Evolutionary conservation across 2,113 vertebrate genomes (phyloP).

Genomic region (Deroptyus accipitrinus): DNA sequence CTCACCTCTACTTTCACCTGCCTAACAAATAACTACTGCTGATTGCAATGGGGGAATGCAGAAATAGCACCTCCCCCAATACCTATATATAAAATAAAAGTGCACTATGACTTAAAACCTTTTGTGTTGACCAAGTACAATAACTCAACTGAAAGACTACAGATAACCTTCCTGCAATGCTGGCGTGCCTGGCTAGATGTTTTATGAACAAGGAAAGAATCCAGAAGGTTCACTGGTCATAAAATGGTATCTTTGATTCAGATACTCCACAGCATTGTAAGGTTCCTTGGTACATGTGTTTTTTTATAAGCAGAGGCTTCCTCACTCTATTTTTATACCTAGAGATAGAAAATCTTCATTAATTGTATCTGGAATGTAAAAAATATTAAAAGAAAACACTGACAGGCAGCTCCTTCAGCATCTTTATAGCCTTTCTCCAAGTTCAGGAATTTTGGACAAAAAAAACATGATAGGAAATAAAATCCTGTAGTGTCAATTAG

Average conservation of each 20-base stretch:
- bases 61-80: background rate
- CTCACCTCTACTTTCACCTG: background rate
- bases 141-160: background rate
- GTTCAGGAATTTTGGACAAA: background rate
- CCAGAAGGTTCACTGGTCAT: background rate
- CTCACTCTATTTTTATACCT: background rate
- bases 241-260: background rate
- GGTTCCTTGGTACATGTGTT: background rate
- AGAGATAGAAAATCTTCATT: background rate
- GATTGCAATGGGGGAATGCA: background rate
- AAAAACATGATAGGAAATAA: background rate
- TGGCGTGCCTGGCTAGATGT: background rate
- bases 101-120: background rate
- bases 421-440: background rate
- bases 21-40: background rate
- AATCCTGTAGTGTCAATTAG: background rate
- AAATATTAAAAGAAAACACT: background rate
- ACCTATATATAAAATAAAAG: background rate
- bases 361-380: background rate
- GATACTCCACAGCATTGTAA: background rate
- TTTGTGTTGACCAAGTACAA: background rate
- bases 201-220: background rate
- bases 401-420: background rate
- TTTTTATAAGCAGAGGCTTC: background rate
- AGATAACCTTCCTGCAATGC: background rate